Base-by-base conservation (phyloP, 2,113 vertebrate genomes). In the Psilopogon haemacephalus region DNA sequence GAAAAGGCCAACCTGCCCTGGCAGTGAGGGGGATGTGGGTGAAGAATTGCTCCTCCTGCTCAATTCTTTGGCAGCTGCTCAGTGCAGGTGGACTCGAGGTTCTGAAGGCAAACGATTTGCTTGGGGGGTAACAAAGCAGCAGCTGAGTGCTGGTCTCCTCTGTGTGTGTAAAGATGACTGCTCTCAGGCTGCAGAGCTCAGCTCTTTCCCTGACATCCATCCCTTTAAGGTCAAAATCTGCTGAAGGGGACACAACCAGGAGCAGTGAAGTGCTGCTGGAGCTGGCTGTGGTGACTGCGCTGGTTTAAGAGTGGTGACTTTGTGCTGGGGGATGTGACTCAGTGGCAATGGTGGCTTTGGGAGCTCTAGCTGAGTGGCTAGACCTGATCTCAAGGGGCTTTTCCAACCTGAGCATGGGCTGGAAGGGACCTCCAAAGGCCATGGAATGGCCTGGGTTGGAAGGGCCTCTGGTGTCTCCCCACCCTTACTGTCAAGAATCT, bases 1-100 rank as follows among this genome's bases (percentile, higher is more conserved):
- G 64, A 15, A 12, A 15, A 33, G 28, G 35, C 9, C 35, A 14
- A 58, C 21, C 4, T 32, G 1, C 2, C 4, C 0, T 1, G 15
- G 9, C 19, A 5, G 4, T 0, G 9, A 32, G 37, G n/a, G 50
- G 44, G 33, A 26, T 0, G 0, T 3, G 18, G 18, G 15, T 40
- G 23, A 32, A 15, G 14, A 44, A 8, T 11, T 40, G 18, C 15
- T 35, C 17, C 37, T 26, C 6, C 24, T 5, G 11, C n/a, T 77
- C 11, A 10, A 9, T 73, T 74, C 38, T 12, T 21, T 63, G 80
- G 19, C 46, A 64, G 37, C 5, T 3, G 32, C 92, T 32, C 15
- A 10, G 8, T 26, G 33, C 9, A 58, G 58, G 60, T 27, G 55
- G 6, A 5, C 14, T 38, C 4, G 6, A 48, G 35, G 9, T 12